Evolutionary conservation across 92 coral and sea anemone species (phyloP).

Genomic region (Ricordea florida): DNA sequence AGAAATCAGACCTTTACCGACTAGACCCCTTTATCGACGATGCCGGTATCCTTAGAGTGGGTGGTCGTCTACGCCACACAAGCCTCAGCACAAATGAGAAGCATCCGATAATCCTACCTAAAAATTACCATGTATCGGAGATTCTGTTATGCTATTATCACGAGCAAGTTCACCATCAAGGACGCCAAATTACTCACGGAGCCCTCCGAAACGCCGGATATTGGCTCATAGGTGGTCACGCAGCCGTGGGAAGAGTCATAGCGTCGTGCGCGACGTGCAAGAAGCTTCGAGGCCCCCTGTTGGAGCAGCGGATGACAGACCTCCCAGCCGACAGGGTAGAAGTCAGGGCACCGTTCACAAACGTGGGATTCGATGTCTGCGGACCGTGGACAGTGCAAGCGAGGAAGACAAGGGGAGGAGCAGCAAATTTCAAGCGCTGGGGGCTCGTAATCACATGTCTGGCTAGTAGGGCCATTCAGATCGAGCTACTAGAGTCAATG

Average conservation of each 20-base stretch:
- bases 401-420: neutral
- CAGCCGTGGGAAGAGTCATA: neutral
- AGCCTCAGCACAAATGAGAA: neutral
- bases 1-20: too few relatives aligned
- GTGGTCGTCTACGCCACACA: neutral
- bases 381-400: neutral
- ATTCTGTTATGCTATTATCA: neutral
- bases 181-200: slow-evolving; percentile 12
- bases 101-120: neutral
- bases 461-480: slow-evolving; percentile 18
- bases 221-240: slow-evolving; percentile 9
- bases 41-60: too few relatives aligned
- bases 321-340: neutral
- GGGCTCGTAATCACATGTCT: slow-evolving; percentile 37
- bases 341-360: neutral
- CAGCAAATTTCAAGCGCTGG: slow-evolving; percentile 1
- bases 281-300: neutral
- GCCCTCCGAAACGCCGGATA: slow-evolving; percentile 21
- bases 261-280: neutral
- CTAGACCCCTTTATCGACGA: too few relatives aligned
- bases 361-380: neutral
- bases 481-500: slow-evolving; percentile 17
- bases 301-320: neutral
- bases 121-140: neutral
- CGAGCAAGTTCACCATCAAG: slow-evolving; percentile 10